These are phyloP conservation scores for Melipona quadrifasciata DNA, from an alignment of 1,140 invertebrate species.

Conservation along the genomic window DNA sequence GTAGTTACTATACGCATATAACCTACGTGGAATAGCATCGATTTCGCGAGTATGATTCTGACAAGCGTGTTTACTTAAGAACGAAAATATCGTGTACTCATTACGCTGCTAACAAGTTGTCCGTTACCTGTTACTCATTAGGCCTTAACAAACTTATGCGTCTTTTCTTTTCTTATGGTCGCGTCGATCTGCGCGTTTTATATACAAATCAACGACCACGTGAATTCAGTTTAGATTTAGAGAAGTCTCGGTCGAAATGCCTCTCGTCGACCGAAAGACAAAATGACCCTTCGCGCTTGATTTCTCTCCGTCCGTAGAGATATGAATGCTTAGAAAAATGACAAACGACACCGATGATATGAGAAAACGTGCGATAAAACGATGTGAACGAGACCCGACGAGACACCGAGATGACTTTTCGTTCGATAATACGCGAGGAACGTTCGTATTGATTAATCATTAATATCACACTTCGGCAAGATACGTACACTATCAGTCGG, in stretches of 20 bases:
- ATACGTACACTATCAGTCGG: not conserved
- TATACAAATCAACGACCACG: conserved; percentile 17
- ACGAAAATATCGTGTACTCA: conserved; percentile 54
- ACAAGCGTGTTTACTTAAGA: conserved; percentile 71
- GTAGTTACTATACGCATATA: conserved; percentile 40
- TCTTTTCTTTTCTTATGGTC: conserved; percentile 66
- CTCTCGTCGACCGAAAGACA: not conserved
- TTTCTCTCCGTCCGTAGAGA: conserved; percentile 51
- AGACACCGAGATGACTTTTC: conserved; percentile 41
- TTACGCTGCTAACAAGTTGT: conserved; percentile 60
- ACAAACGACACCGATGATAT: conserved; percentile 75
- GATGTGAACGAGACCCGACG: conserved; percentile 42
- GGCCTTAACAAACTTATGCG: conserved; percentile 73
- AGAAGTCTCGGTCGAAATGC: conserved; percentile 66
- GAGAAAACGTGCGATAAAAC: conserved; percentile 66
- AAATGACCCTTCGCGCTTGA: conserved; percentile 16
- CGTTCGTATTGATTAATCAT: conserved; percentile 42
- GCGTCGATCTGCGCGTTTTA: conserved; percentile 67
- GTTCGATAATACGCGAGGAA: conserved; percentile 5
- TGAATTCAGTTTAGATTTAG: conserved; percentile 53
- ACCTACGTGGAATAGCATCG: conserved; percentile 66
- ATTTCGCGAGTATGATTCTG: conserved; percentile 73
- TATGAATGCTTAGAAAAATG: conserved; percentile 75
- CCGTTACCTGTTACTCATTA: conserved; percentile 70
- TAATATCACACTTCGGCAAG: conserved; percentile 27